Base-by-base conservation (phyloP, 2,113 vertebrate genomes). In the Lipophrys pholis region DNA sequence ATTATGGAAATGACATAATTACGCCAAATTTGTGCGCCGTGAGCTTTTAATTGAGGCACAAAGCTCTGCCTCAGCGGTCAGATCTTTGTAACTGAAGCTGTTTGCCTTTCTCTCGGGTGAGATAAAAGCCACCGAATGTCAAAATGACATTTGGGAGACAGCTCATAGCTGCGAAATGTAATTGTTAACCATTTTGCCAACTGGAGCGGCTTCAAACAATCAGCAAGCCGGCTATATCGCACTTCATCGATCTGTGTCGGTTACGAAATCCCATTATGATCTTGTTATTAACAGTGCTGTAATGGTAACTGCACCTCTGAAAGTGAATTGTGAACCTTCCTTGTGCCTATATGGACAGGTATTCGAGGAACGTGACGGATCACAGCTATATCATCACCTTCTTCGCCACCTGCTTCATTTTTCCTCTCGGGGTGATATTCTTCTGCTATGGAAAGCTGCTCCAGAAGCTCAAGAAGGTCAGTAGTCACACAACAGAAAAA, bases 361-460 rank as follows among this genome's bases (percentile, higher is more conserved):
- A 96, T 83, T 95, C 96, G 0, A 89, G 90, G 73, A 85, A 91
- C 76, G 75, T 90, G n/a, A 81, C 38, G 1, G 93, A 94, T 79
- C 95, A 91, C 56, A 93, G 93, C 0, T 97, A 95, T 84, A 95
- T 96, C 72, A 94, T 96, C 67, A 93, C 93, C 0, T 94, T 97
- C 88, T 95, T 97, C 65, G 59, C 41, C 52, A 96, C 94, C 55
- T 97, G 96, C 54, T 97, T 97, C 77, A 84, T 97, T 67, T 73
- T 96, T 55, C 96, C 96, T 17, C 93, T 97, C 1, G 71, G 87
- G 14, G 76, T 97, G 40, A 97, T 97, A 76, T 91, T 96, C 84
- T 89, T 93, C 64, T 96, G 95, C 76, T 97, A 97, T 63, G 95
- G 95, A 58, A 97, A 95, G 84, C 80, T 97, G 49, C 91, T 96